Evolutionary conservation across 2,888 invertebrate species (phyloP).

Genomic region (Seira musarum): DNA sequence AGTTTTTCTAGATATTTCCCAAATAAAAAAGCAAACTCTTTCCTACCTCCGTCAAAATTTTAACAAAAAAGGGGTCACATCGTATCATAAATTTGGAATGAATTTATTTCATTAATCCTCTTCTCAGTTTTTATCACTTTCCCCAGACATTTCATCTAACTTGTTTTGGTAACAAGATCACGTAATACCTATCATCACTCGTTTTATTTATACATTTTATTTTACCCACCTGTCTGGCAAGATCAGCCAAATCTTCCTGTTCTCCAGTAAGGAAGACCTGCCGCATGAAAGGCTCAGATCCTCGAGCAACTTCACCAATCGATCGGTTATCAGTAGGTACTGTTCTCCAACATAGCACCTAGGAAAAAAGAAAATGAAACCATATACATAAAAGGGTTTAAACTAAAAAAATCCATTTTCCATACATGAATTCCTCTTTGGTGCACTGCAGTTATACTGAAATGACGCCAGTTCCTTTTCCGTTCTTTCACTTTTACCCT

Average conservation of each 20-base stretch:
- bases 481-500: neutral
- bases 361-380: slow-evolving; percentile 53
- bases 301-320: slow-evolving; percentile 93
- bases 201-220: too few species aligned
- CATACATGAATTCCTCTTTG: neutral
- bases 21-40: too few species aligned
- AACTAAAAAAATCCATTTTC: neutral
- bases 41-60: too few species aligned
- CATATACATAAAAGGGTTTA: too few species aligned
- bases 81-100: too few species aligned
- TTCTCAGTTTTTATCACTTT: too few species aligned
- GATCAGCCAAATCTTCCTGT: slow-evolving; percentile 76
- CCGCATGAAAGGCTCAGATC: slow-evolving; percentile 95
- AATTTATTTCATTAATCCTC: too few species aligned
- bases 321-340: slow-evolving; percentile 89
- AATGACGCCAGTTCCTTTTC: neutral
- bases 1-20: too few species aligned
- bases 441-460: neutral
- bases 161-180: too few species aligned
- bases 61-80: too few species aligned
- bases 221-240: slow-evolving; percentile 78
- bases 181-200: neutral
- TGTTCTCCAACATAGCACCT: slow-evolving; percentile 94
- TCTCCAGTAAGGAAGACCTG: slow-evolving; percentile 91
- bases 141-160: too few species aligned